Base-by-base conservation (phyloP, 2,113 vertebrate genomes). In the Callaeas wilsoni region DNA sequence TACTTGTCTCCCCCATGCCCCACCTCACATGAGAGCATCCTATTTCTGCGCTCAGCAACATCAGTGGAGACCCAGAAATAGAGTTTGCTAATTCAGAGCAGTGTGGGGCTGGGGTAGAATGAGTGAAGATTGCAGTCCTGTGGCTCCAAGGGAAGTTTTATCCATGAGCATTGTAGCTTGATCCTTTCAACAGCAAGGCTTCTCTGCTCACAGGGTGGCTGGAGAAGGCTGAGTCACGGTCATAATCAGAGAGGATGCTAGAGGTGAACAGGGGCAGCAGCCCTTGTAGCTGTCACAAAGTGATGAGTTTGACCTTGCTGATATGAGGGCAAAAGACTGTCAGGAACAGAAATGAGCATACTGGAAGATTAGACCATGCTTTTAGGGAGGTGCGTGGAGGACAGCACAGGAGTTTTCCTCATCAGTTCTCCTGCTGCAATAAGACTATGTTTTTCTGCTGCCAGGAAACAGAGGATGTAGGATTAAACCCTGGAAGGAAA, bases 201-300 rank as follows among this genome's bases (percentile, higher is more conserved):
- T 26, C 11, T 56, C 35, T 88, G 15, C 55, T 74, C 21, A 33
- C 10, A 65, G 12, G 4, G 5, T 8, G 56, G 14, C 27, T 85
- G 50, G 15, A 70, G 41, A 68, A 49, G 12, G 27, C 30, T 0
- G 0, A 32, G 7, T 50, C 17, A 15, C 11, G 32, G 32, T 49
- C 25, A 16, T 18, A 35, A 33, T 35, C 44, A 55, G 19, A 92
- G 22, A 4, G 9, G 5, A 13, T 62, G 30, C 16, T 47, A 42
- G 60, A 52, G 15, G 9, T 49, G 39, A 65, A 50, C 70, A 75
- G 8, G 20, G 18, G 33, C 6, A 39, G 33, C 50, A 30, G 25
- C 22, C 22, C 7, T 78, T 63, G 27, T 52, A 52, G 46, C 47
- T 76, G 77, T 76, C 39, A 62, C 6, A 32, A 57, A 15, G 9